A percentile compares a stretch with the other conserved stretches of the same genome.
Conservation (phyloP, 2,888 invertebrate genomes). For the Caenorhabditis sinica region DNA sequence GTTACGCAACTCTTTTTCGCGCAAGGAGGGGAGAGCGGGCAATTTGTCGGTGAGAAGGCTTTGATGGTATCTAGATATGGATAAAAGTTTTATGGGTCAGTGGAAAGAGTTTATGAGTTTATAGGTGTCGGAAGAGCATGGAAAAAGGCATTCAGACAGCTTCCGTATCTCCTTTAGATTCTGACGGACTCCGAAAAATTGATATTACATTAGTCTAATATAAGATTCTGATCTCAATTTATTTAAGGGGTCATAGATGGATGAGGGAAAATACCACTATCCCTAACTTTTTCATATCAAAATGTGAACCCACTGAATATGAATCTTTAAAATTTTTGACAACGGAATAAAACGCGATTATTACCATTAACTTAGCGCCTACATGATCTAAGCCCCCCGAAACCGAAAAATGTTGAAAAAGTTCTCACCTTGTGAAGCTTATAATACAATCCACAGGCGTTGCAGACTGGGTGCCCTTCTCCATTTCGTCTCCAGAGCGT, state of each 20-base stretch:
- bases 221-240: too few relatives aligned
- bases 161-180: too few relatives aligned
- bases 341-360: too few relatives aligned
- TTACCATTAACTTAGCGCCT: background rate
- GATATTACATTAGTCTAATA: too few relatives aligned
- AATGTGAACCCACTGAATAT: too few relatives aligned
- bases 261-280: too few relatives aligned
- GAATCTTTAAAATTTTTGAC: too few relatives aligned
- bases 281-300: too few relatives aligned
- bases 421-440: constrained; percentile 89
- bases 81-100: constrained; percentile 12
- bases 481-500: constrained; percentile 97
- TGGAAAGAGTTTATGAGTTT: background rate
- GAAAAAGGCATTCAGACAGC: background rate
- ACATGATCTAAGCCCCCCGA: background rate
- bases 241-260: too few relatives aligned
- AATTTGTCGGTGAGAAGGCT: constrained; percentile 37
- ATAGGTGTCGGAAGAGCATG: too few relatives aligned
- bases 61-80: background rate
- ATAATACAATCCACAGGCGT: constrained; percentile 97
- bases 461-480: constrained; percentile 96
- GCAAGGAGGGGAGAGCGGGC: background rate
- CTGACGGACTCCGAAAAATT: too few relatives aligned
- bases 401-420: background rate
- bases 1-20: constrained; percentile 48